These are phyloP conservation scores for Rallus crepitans DNA, from an alignment of 2,797 vertebrate species.

Conservation along the genomic window DNA sequence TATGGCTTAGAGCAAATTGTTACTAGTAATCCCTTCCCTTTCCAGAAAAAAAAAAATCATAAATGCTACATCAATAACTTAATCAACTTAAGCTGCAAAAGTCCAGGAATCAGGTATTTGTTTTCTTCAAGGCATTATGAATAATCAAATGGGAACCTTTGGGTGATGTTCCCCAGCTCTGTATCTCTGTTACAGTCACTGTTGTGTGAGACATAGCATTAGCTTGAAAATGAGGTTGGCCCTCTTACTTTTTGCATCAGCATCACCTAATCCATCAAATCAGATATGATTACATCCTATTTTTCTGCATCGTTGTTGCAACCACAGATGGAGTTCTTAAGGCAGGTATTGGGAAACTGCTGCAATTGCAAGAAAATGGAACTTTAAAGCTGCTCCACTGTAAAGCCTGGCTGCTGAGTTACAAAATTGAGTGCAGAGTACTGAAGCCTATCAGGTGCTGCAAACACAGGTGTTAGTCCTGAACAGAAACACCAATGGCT, in stretches of 20 bases:
- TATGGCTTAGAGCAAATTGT: background rate
- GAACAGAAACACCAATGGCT: background rate
- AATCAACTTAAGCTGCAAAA: background rate
- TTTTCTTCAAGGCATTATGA: background rate
- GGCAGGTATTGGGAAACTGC: background rate
- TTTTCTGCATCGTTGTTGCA: background rate
- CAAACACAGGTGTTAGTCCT: background rate
- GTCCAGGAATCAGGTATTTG: background rate
- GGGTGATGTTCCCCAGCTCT: background rate
- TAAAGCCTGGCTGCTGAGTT: background rate
- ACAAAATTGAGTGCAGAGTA: background rate
- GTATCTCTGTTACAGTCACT: background rate
- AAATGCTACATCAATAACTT: background rate
- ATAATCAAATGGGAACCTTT: background rate
- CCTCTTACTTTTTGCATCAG: background rate
- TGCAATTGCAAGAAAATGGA: background rate
- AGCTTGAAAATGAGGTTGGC: background rate
- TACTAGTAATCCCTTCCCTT: background rate
- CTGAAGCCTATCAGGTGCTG: background rate
- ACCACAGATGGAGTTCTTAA: background rate
- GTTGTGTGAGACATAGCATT: background rate
- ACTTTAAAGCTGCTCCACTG: background rate
- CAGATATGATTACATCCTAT: background rate
- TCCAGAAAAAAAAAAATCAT: background rate
- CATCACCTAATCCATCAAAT: background rate